These are phyloP conservation scores for Cryptomyrus ogoouensis DNA, from an alignment of 2,113 vertebrate species.

Conservation along the genomic window DNA sequence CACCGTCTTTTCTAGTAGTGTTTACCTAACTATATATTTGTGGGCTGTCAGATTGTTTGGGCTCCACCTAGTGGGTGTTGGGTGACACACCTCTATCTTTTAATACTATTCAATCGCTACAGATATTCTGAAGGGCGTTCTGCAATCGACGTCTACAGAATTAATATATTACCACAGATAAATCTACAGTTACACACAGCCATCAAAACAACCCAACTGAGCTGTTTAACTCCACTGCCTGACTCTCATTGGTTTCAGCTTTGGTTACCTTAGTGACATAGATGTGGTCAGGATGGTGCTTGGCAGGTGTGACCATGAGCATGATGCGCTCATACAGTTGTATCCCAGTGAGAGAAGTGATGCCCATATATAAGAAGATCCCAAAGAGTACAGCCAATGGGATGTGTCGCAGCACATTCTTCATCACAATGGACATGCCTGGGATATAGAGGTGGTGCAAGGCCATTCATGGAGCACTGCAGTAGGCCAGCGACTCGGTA, in stretches of 20 bases:
- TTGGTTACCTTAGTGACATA: slow-evolving; percentile 86
- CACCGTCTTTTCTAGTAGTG: background rate
- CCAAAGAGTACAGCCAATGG: slow-evolving; percentile 93
- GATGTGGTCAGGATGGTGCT: slow-evolving; percentile 92
- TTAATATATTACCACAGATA: background rate
- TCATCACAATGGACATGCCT: slow-evolving; percentile 97
- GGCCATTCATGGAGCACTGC: background rate
- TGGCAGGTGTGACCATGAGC: slow-evolving; percentile 90
- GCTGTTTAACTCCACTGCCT: background rate
- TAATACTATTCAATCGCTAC: background rate
- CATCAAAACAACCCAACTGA: background rate
- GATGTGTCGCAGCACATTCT: slow-evolving; percentile 82
- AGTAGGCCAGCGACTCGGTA: background rate
- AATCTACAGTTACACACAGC: background rate
- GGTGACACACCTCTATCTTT: background rate
- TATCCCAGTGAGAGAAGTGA: slow-evolving; percentile 92
- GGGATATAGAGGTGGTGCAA: slow-evolving; percentile 23
- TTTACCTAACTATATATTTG: background rate
- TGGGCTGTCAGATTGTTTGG: slow-evolving; percentile 27
- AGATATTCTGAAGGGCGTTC: background rate
- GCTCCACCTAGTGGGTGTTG: slow-evolving; percentile 58
- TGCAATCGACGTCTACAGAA: background rate
- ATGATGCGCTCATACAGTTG: slow-evolving; percentile 91
- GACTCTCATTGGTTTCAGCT: background rate
- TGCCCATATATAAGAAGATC: slow-evolving; percentile 97